These are phyloP conservation scores for Anthophora plumipes DNA, from an alignment of 2,888 invertebrate genomes.

Conservation along the genomic window DNA sequence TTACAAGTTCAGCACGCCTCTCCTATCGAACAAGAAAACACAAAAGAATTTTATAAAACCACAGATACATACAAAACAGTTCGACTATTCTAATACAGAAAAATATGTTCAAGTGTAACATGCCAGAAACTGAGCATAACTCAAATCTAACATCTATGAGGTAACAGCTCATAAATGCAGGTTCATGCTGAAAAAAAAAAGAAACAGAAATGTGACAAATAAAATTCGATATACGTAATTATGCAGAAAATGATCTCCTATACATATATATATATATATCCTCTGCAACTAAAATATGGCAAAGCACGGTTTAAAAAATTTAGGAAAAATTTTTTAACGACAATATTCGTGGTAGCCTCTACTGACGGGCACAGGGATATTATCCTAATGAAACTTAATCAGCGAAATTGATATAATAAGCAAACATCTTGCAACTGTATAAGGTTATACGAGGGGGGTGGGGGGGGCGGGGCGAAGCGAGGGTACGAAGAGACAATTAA, in stretches of 20 bases:
- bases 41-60: background rate
- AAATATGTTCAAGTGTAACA: constrained; percentile 39
- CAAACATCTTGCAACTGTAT: constrained; percentile 28
- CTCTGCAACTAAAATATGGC: constrained; percentile 57
- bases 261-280: background rate
- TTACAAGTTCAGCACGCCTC: constrained; percentile 95
- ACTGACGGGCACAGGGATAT: constrained; percentile 31
- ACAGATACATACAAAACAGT: background rate
- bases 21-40: constrained; percentile 87
- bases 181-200: constrained; percentile 61
- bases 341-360: constrained; percentile 23
- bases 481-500: constrained; percentile 26
- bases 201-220: too few species aligned
- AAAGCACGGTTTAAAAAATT: constrained; percentile 57
- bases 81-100: constrained; percentile 33
- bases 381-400: constrained; percentile 49
- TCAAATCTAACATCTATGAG: constrained; percentile 48
- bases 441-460: background rate
- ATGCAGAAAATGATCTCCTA: constrained; percentile 20
- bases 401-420: constrained; percentile 49
- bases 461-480: too few species aligned
- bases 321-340: constrained; percentile 43
- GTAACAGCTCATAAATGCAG: constrained; percentile 36
- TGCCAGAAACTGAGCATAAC: constrained; percentile 48
- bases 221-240: constrained; percentile 20